These are phyloP conservation scores for Sminthurinus aureus DNA, from an alignment of 2,888 invertebrate genomes.

Conservation along the genomic window DNA sequence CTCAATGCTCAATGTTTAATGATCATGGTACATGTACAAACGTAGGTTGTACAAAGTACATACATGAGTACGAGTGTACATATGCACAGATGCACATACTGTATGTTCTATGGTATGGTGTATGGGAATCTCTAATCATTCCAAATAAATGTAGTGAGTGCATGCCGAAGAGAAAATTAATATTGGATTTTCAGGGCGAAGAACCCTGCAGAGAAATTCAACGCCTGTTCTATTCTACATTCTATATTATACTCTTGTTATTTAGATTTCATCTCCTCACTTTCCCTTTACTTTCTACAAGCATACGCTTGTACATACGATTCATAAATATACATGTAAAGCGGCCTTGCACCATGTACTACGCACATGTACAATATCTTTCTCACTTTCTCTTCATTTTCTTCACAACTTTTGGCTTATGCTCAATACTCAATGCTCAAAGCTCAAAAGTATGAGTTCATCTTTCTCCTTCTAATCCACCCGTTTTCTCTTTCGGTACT, in stretches of 20 bases:
- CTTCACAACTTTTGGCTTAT: not conserved
- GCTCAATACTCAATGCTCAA: not conserved
- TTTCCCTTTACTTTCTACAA: not conserved
- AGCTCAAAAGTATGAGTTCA: not conserved
- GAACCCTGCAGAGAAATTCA: slow-evolving; percentile 39
- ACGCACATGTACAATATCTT: not conserved
- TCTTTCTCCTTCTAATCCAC: not conserved
- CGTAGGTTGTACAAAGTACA: too few species aligned
- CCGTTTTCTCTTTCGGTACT: not conserved
- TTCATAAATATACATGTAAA: not conserved
- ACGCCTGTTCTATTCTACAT: not conserved
- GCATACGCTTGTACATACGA: not conserved
- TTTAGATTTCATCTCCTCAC: not conserved
- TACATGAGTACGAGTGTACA: not conserved
- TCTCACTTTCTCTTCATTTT: not conserved
- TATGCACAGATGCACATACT: not conserved
- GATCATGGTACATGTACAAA: too few species aligned
- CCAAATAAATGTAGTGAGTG: slow-evolving; percentile 11
- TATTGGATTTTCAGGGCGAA: slow-evolving; percentile 41
- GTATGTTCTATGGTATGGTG: not conserved
- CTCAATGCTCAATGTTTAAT: too few species aligned
- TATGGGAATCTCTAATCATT: not conserved
- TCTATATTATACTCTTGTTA: not conserved
- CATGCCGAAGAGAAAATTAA: slow-evolving; percentile 47
- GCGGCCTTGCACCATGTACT: not conserved